phyloP scores from a whole-genome alignment of 2,888 invertebrate genomes.

The Teleogryllus oceanicus region DNA sequence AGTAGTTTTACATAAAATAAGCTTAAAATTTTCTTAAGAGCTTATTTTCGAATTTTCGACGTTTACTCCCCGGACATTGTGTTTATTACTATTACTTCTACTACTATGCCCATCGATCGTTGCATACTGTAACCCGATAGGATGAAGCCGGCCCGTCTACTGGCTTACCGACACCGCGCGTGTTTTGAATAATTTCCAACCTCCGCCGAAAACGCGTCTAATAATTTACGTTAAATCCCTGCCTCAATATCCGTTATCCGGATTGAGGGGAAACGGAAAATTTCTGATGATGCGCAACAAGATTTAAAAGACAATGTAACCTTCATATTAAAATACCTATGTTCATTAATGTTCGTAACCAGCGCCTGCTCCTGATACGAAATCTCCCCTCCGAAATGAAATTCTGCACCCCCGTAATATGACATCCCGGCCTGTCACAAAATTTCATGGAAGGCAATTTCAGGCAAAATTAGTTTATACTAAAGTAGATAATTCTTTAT shows the following conservation, averaged over 20 bases:
- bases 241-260: background rate
- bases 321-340: background rate
- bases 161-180: background rate
- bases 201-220: background rate
- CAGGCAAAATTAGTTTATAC: background rate
- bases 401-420: background rate
- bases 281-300: background rate
- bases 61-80: too few relatives aligned
- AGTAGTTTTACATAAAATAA: too few relatives aligned
- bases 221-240: background rate
- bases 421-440: background rate
- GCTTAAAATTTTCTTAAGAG: too few relatives aligned
- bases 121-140: too few relatives aligned
- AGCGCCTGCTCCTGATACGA: background rate
- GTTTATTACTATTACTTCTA: too few relatives aligned
- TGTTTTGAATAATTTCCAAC: background rate
- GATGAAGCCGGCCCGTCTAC: too few relatives aligned
- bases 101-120: too few relatives aligned
- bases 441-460: conserved; percentile 3
- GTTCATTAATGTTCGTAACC: background rate
- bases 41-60: too few relatives aligned
- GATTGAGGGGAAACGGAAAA: background rate
- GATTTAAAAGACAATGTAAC: background rate
- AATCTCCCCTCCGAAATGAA: conserved; percentile 4
- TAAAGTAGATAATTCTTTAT: conserved; percentile 1